Percentiles rank a stretch among this genome's conserved stretches.
phyloP scores from a whole-genome alignment of 1,140 invertebrate species.

The Plectus sambesii region DNA sequence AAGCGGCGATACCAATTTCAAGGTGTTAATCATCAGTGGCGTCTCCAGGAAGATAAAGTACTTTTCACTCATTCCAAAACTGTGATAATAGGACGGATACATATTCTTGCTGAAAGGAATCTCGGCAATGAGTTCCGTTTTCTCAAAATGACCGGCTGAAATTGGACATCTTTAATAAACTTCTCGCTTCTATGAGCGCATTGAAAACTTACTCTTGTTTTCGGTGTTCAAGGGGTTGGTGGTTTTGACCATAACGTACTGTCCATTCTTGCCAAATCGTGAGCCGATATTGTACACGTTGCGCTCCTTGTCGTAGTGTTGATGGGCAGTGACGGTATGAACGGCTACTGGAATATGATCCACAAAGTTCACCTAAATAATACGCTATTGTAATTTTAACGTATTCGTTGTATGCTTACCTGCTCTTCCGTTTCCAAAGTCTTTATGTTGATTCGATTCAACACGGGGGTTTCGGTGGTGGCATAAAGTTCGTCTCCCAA shows the following conservation, averaged over 20 bases:
- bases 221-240: too few relatives aligned
- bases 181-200: too few relatives aligned
- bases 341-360: slow-evolving; percentile 60
- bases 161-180: too few relatives aligned
- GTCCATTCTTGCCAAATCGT: slow-evolving; percentile 13
- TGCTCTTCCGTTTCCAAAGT: slow-evolving; percentile 47
- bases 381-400: slow-evolving; percentile 14
- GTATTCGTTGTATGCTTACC: slow-evolving; percentile 46
- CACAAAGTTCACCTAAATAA: slow-evolving; percentile 53
- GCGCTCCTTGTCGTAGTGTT: slow-evolving; percentile 64
- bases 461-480: slow-evolving; percentile 47
- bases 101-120: too few relatives aligned
- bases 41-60: too few relatives aligned
- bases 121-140: too few relatives aligned
- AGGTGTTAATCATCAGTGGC: too few relatives aligned
- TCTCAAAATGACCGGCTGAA: too few relatives aligned
- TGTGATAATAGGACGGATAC: too few relatives aligned
- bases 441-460: slow-evolving; percentile 46
- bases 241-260: slow-evolving; percentile 20
- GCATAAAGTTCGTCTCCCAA: slow-evolving; percentile 49
- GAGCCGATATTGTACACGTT: slow-evolving; percentile 63
- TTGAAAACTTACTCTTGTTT: too few relatives aligned
- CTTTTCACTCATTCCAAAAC: too few relatives aligned
- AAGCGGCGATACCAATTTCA: too few relatives aligned
- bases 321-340: slow-evolving; percentile 66